A percentile compares a stretch with the other conserved stretches of the same genome.
Evolutionary conservation across 2,888 invertebrate species (phyloP).

Genomic region (Ophioninae sp.): DNA sequence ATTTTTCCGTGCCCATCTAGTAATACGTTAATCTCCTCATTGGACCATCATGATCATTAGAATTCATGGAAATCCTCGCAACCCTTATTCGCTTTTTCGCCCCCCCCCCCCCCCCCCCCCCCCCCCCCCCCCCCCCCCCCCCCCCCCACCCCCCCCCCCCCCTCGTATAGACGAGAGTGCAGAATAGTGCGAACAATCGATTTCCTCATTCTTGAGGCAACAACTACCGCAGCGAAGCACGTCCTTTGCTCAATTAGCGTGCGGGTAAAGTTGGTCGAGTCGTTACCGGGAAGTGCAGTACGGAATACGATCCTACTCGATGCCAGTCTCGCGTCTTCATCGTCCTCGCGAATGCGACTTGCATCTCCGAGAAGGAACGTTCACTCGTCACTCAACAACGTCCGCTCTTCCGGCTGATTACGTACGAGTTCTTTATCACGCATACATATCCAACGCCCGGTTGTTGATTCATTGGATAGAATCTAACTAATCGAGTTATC

Average conservation of each 20-base stretch:
- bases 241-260: conserved; percentile 55
- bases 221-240: conserved; percentile 34
- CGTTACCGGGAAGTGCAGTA: conserved; percentile 29
- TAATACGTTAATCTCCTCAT: too few relatives aligned
- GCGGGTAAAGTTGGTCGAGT: conserved; percentile 39
- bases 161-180: neutral
- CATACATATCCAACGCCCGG: conserved; percentile 8
- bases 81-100: too few relatives aligned
- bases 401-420: conserved; percentile 44
- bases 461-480: neutral
- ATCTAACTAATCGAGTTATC: neutral
- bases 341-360: conserved; percentile 37
- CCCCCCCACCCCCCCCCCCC: too few relatives aligned
- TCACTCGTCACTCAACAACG: conserved; percentile 29
- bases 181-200: conserved; percentile 40
- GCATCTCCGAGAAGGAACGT: conserved; percentile 37
- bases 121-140: too few relatives aligned
- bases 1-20: too few relatives aligned
- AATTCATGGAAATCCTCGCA: too few relatives aligned
- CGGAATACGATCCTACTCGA: conserved; percentile 31
- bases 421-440: neutral
- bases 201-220: conserved; percentile 46
- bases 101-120: too few relatives aligned
- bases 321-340: neutral
- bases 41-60: too few relatives aligned